phyloP scores from a whole-genome alignment of 1,140 invertebrate genomes.

The Drosophila elegans region DNA sequence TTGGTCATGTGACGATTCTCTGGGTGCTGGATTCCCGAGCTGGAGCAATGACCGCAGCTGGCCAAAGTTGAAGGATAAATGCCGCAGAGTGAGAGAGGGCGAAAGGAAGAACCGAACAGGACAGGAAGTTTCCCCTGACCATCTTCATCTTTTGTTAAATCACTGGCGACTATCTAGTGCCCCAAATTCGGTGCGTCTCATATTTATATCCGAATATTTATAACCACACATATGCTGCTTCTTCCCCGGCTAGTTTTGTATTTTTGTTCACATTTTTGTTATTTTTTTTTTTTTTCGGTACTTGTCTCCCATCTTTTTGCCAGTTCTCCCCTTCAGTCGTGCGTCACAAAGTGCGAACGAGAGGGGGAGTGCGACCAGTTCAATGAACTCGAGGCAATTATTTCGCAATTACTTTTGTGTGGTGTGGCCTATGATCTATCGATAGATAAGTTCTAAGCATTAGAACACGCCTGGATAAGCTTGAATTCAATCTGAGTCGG shows the following conservation, averaged over 20 bases:
- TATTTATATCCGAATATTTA: conserved; percentile 63
- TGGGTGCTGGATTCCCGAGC: conserved; percentile 34
- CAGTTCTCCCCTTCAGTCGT: conserved; percentile 18
- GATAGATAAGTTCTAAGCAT: conserved; percentile 21
- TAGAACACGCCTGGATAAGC: conserved; percentile 8
- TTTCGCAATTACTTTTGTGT: conserved; percentile 68
- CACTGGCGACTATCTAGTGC: conserved; percentile 13
- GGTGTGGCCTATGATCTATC: conserved; percentile 51
- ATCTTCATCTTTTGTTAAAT: conserved; percentile 25
- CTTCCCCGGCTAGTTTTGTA: conserved; percentile 20
- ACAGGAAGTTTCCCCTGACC: conserved; percentile 1
- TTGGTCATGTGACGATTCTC: conserved; percentile 46
- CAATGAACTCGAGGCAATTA: conserved; percentile 68
- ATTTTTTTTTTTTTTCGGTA: conserved; percentile 18
- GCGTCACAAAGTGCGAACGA: conserved; percentile 11
- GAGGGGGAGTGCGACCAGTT: conserved; percentile 29
- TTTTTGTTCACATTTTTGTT: conserved; percentile 8
- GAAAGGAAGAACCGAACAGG: background rate
- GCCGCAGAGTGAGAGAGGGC: background rate
- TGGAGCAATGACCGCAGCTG: conserved; percentile 79
- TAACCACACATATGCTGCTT: conserved; percentile 36
- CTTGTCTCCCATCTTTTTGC: conserved; percentile 37
- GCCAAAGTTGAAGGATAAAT: conserved; percentile 78
- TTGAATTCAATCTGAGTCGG: background rate
- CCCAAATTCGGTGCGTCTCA: conserved; percentile 25